These are phyloP conservation scores for Bimastos eiseni DNA, from an alignment of 2,888 invertebrate genomes.

Conservation along the genomic window DNA sequence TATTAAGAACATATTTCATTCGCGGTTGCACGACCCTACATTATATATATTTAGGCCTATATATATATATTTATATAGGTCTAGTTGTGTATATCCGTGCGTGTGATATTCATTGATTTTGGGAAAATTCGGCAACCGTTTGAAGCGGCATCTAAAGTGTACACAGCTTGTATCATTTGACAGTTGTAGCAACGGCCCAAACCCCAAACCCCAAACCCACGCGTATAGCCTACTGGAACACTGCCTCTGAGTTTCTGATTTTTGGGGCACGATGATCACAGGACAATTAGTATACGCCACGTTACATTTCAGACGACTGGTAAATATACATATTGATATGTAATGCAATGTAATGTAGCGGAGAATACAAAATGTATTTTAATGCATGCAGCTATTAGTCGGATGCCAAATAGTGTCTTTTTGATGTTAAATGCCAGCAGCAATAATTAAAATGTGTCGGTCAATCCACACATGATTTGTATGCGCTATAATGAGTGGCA, in stretches of 20 bases:
- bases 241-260: not conserved
- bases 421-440: no score
- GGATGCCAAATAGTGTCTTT: no score
- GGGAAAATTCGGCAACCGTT: not conserved
- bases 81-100: not conserved
- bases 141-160: not conserved
- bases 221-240: not conserved
- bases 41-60: not conserved
- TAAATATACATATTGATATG: not conserved
- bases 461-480: no score
- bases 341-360: no score
- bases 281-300: not conserved
- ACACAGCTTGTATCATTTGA: not conserved
- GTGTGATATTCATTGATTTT: not conserved
- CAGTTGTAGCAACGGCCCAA: no score
- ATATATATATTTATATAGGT: not conserved
- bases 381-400: no score
- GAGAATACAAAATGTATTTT: no score
- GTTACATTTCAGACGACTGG: not conserved
- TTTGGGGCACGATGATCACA: not conserved
- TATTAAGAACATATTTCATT: constrained; percentile 8
- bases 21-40: not conserved
- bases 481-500: no score
- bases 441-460: no score
- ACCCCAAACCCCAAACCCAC: no score